Evolutionary conservation across 1,140 invertebrate species (phyloP), one percentile per base, ranked within the genome.

Genomic region (Centruroides vittatus): DNA sequence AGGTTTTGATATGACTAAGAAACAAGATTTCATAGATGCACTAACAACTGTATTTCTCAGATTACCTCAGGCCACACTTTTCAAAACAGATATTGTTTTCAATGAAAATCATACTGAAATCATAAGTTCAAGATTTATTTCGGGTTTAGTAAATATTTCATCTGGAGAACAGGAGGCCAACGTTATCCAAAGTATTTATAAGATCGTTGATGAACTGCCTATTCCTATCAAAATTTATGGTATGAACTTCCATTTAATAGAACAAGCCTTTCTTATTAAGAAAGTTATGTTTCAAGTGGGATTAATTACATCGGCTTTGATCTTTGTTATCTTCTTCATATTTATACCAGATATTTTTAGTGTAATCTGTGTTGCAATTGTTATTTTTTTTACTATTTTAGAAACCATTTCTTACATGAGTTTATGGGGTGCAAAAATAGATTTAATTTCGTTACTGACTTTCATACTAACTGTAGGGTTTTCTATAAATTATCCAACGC

Each of bases 401-500:
- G 93, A 93, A n/a, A 91, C 98, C 0, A 86, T 93, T 4, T 93
- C 93, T 1, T 96, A 94, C 75, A 94, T 98, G 88, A 84, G 90
- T 0, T 76, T 95, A 3, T 97, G 93, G 92, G 83, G 85, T 65
- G 89, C 97, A 1, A 93, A 90, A 70, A 76, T 98, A 47, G 93
- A 96, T 73, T 91, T 92, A 6, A 94, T 98, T 67, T 96, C 93
- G 0, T 98, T 97, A 93, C 95, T 98, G 47, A 96, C 97, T 69
- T 78, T 98, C 3, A 96, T 98, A 56, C 96, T 98, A 91, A 95
- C 92, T 69, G 94, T 97, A 50, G 94, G 94, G 51, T 97, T 97
- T 75, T 94, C 90, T 5, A 91, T 98, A 0, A 93, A 98, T 70
- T 98, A 95, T 72, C 93, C 91, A 0, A 93, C 93, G 4, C 93